Evolutionary conservation across 2,888 invertebrate species (phyloP), one percentile per base, ranked within the genome.

Genomic region (Pterostichus madidus): DNA sequence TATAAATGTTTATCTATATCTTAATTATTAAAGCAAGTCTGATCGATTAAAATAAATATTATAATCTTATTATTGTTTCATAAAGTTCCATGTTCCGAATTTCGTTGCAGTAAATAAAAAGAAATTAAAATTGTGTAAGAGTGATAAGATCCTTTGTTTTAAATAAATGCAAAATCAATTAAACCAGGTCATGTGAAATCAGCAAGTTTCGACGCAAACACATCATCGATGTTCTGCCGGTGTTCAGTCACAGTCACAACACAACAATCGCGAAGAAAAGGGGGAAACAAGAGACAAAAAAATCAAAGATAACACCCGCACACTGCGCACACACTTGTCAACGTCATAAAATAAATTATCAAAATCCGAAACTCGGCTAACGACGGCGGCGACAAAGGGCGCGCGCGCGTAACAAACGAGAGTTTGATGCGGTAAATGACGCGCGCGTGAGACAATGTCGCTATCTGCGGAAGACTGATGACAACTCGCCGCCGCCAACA

Each of bases 361-460:
- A 86, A 87, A 87, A 86, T 86, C 86, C 86, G 75, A 86, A 87
- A 87, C 85, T 86, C 86, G 86, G 86, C 86, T 87, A 87, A 86
- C 87, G 86, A 86, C 86, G 75, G 52, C 84, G 86, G 86, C 85
- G 49, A 81, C 73, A 75, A 81, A 56, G 61, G 75, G 59, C 75
- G 59, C 73, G 53, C 56, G 75, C 81, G 53, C 56, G 87, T 89
- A 88, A 89, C 88, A 89, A 89, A 89, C 88, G 89, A 89, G 87
- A 88, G 87, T 89, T 89, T 89, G 89, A 89, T 89, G 89, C 87
- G 89, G 87, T 89, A 89, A 89, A 89, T 89, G 89, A 89, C 86
- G 89, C 89, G 88, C 88, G 89, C 88, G 89, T 89, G 89, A 89
- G 89, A 89, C 89, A 89, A 89, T 89, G 88, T 88, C 89, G 88